Evolutionary conservation across 2,113 vertebrate species (phyloP).

Genomic region (Aspidoscelis tigris): DNA sequence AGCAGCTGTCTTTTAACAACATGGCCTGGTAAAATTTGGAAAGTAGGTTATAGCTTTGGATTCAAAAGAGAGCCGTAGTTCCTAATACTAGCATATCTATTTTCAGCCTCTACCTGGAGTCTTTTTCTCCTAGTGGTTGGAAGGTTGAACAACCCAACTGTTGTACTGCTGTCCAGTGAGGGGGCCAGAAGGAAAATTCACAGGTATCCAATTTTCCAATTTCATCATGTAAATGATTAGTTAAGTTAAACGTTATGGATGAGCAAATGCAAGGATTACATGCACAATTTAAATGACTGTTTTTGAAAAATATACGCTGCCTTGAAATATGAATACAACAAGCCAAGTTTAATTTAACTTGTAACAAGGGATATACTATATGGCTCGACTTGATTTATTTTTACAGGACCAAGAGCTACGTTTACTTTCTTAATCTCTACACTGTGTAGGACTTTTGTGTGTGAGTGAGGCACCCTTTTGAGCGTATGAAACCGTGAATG

Average conservation of each 20-base stretch:
- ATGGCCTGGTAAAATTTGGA: neutral
- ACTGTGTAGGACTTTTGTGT: conserved; percentile 24
- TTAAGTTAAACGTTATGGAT: neutral
- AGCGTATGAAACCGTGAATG: conserved; percentile 11
- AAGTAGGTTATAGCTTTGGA: conserved; percentile 28
- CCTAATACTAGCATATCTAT: conserved; percentile 38
- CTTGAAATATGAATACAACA: conserved; percentile 22
- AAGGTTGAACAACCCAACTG: conserved; percentile 41
- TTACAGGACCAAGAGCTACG: conserved; percentile 22
- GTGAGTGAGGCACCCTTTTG: conserved; percentile 6
- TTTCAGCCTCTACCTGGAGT: conserved; percentile 39
- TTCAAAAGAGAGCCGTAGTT: conserved; percentile 31
- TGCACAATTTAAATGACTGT: neutral
- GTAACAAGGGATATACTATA: conserved; percentile 41
- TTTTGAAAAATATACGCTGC: conserved; percentile 41
- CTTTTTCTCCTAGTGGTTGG: conserved; percentile 48
- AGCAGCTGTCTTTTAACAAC: neutral
- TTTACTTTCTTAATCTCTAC: conserved; percentile 26
- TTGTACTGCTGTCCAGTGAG: conserved; percentile 36
- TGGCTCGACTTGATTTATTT: conserved; percentile 4
- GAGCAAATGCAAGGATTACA: neutral
- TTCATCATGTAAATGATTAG: neutral
- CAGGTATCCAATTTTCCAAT: conserved; percentile 16
- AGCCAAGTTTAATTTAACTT: conserved; percentile 31
- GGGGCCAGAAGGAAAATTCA: conserved; percentile 38